Percentiles rank a stretch among this genome's conserved stretches.
These are phyloP conservation scores for Desmophyllum pertusum DNA, from an alignment of 92 coral and sea anemone genomes.

Conservation along the genomic window DNA sequence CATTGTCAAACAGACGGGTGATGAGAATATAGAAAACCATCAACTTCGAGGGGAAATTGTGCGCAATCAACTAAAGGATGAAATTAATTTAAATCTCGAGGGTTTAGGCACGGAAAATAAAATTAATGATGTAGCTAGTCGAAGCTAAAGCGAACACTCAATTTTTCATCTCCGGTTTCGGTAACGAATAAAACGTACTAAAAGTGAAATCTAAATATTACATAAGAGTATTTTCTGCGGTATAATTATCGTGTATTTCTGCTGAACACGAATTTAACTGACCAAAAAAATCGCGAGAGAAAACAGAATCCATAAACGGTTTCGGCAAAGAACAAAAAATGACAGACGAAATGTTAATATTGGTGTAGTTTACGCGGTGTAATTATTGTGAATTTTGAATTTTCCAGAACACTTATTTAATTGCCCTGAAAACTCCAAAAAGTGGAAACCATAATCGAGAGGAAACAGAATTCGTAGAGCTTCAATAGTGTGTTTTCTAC, in stretches of 20 bases:
- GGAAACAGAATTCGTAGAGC: background rate
- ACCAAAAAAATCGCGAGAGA: background rate
- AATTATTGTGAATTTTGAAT: background rate
- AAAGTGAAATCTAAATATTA: background rate
- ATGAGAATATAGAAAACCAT: too few relatives aligned
- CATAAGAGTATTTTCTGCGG: background rate
- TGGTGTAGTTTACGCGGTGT: background rate
- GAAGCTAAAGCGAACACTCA: background rate
- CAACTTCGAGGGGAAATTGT: background rate
- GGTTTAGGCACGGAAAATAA: background rate
- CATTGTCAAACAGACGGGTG: too few relatives aligned
- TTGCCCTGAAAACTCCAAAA: background rate
- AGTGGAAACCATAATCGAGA: background rate
- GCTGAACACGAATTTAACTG: background rate
- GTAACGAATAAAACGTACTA: background rate
- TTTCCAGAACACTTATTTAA: background rate
- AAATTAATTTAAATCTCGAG: background rate
- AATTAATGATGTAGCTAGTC: background rate
- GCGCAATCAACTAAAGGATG: background rate
- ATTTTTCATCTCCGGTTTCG: background rate
- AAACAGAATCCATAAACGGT: background rate
- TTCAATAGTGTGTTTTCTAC: background rate
- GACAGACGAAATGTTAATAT: background rate
- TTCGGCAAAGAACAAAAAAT: too few relatives aligned
- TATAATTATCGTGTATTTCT: background rate